These are phyloP conservation scores for Etia nguti DNA, from an alignment of 2,113 vertebrate species.

Conservation along the genomic window DNA sequence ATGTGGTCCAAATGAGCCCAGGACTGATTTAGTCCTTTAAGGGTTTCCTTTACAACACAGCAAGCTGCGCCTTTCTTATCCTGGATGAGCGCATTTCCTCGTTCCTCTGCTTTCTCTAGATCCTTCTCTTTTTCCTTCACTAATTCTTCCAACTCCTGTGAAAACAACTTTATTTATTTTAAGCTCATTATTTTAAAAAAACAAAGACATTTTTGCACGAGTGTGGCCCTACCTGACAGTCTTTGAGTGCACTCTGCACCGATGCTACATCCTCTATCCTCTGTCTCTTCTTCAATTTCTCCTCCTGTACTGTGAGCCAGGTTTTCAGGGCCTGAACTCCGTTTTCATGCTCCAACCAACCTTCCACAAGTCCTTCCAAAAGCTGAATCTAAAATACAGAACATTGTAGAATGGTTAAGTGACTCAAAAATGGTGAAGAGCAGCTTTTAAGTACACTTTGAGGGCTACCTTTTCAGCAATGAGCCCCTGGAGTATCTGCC, in stretches of 20 bases:
- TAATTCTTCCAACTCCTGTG: slow-evolving; percentile 88
- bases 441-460: background rate
- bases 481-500: slow-evolving; percentile 91
- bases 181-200: background rate
- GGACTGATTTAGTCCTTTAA: slow-evolving; percentile 79
- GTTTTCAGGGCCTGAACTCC: slow-evolving; percentile 81
- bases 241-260: slow-evolving; percentile 87
- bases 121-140: slow-evolving; percentile 92
- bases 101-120: slow-evolving; percentile 84
- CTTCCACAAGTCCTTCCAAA: slow-evolving; percentile 84
- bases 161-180: background rate
- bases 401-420: background rate
- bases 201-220: background rate
- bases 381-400: slow-evolving; percentile 79
- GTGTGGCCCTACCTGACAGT: slow-evolving; percentile 82
- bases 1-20: slow-evolving; percentile 86
- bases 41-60: slow-evolving; percentile 73
- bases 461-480: slow-evolving; percentile 83
- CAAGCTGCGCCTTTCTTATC: slow-evolving; percentile 84
- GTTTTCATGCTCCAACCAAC: slow-evolving; percentile 91
- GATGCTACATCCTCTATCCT: slow-evolving; percentile 88
- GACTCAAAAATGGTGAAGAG: background rate
- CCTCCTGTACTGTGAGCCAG: slow-evolving; percentile 87
- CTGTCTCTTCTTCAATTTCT: slow-evolving; percentile 82
- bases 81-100: slow-evolving; percentile 83